Conservation (phyloP, 2,113 vertebrate genomes). For the Chelonoidis abingdonii region DNA sequence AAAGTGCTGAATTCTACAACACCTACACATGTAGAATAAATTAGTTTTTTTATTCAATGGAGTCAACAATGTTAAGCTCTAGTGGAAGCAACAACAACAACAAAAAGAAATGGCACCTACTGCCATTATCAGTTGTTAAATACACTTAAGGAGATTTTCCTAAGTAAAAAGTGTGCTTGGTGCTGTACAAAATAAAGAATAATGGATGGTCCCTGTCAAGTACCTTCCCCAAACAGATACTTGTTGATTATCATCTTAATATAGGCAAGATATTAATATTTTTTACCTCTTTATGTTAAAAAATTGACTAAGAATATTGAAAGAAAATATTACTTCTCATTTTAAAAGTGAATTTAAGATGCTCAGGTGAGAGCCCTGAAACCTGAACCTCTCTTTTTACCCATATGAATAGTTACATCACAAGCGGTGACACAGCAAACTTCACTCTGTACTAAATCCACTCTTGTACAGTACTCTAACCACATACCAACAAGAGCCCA, state of each 20-base stretch:
- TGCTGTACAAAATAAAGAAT: neutral
- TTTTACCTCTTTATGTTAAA: no score
- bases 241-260: neutral
- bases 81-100: constrained; percentile 56
- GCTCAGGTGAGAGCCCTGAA: neutral
- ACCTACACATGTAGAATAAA: constrained; percentile 77
- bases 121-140: constrained; percentile 51
- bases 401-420: neutral
- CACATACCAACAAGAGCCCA: neutral
- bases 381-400: neutral
- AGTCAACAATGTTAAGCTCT: constrained; percentile 56
- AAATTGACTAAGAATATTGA: neutral
- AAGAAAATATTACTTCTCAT: neutral
- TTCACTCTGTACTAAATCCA: neutral
- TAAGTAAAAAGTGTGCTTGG: neutral
- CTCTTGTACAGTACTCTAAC: neutral
- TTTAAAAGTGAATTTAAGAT: neutral
- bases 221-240: neutral
- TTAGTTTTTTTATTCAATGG: constrained; percentile 62
- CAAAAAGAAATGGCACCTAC: constrained; percentile 48
- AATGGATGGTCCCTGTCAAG: neutral
- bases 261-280: neutral
- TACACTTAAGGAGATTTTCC: constrained; percentile 44
- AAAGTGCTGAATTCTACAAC: constrained; percentile 57
- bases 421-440: neutral